A percentile compares a stretch with the other conserved stretches of the same genome.
These are phyloP conservation scores for Lasioglossum figueresi DNA, from an alignment of 2,888 invertebrate genomes.

Conservation along the genomic window DNA sequence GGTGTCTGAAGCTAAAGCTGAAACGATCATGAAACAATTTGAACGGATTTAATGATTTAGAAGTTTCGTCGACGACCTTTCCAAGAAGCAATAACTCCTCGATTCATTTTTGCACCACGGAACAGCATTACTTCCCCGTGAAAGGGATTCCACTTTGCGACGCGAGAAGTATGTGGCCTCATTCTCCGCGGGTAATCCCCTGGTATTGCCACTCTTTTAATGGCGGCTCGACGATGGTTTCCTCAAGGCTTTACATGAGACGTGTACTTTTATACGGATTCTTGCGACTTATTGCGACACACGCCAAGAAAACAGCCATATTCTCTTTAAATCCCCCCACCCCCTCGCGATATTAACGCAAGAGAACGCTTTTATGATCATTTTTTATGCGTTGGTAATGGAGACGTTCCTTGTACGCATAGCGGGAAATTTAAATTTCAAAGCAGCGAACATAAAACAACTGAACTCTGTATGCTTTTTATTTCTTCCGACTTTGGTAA, in stretches of 20 bases:
- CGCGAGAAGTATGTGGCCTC: slow-evolving; percentile 16
- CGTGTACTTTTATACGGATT: slow-evolving; percentile 10
- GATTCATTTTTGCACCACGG: slow-evolving; percentile 17
- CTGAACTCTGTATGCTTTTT: background rate
- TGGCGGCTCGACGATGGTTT: slow-evolving; percentile 39
- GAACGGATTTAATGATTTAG: background rate
- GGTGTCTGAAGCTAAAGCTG: background rate
- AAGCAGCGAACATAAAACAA: background rate
- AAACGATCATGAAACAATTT: background rate
- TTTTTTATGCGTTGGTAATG: background rate
- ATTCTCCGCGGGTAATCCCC: slow-evolving; percentile 17
- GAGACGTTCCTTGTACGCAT: background rate
- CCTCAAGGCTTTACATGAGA: background rate
- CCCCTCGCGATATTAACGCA: background rate
- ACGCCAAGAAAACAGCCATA: background rate
- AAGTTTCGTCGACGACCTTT: background rate
- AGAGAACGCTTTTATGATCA: background rate
- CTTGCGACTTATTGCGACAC: slow-evolving; percentile 21
- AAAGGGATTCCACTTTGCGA: background rate
- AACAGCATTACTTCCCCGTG: slow-evolving; percentile 9
- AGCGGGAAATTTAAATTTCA: background rate
- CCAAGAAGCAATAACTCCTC: slow-evolving; percentile 4
- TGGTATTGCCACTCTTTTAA: slow-evolving; percentile 27
- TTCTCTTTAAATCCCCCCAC: background rate
- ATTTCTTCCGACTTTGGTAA: background rate